phyloP scores from a whole-genome alignment of 2,888 invertebrate species.

The Lasioglossum pauxillum region DNA sequence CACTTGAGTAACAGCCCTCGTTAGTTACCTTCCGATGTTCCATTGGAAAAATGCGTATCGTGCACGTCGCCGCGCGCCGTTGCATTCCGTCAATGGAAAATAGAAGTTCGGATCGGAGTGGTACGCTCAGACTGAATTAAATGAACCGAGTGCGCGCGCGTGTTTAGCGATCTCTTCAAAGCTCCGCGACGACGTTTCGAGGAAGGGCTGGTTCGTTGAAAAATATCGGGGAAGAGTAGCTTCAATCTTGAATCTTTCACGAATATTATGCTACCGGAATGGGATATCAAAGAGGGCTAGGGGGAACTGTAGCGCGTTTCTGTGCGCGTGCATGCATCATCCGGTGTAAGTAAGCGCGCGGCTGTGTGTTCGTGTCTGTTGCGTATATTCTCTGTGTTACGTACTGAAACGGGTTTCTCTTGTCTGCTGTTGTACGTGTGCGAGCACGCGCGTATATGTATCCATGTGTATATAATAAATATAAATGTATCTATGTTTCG shows the following conservation, averaged over 20 bases:
- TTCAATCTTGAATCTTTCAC: conserved; percentile 24
- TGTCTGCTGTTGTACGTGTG: background rate
- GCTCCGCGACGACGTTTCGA: background rate
- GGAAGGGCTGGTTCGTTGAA: conserved; percentile 9
- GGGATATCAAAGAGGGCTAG: conserved; percentile 19
- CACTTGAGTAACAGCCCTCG: conserved; percentile 5
- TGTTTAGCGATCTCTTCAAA: background rate
- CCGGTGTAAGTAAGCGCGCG: conserved; percentile 20
- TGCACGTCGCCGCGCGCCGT: background rate
- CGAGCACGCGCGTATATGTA: background rate
- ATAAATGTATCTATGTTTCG: background rate
- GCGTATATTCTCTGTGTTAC: conserved; percentile 14
- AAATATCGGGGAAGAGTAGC: conserved; percentile 11
- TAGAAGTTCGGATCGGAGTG: background rate
- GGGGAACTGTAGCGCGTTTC: conserved; percentile 40
- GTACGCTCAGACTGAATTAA: background rate
- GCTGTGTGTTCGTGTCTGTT: conserved; percentile 43
- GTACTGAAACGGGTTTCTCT: conserved; percentile 13
- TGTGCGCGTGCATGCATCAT: conserved; percentile 71
- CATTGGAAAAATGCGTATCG: background rate
- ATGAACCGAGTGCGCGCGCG: conserved; percentile 3
- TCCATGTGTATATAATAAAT: background rate
- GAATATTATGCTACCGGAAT: conserved; percentile 32
- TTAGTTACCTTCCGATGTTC: background rate
- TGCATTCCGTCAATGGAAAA: conserved; percentile 2